phyloP scores from a whole-genome alignment of 2,888 invertebrate genomes.

The Drosophila paramelanica region DNA sequence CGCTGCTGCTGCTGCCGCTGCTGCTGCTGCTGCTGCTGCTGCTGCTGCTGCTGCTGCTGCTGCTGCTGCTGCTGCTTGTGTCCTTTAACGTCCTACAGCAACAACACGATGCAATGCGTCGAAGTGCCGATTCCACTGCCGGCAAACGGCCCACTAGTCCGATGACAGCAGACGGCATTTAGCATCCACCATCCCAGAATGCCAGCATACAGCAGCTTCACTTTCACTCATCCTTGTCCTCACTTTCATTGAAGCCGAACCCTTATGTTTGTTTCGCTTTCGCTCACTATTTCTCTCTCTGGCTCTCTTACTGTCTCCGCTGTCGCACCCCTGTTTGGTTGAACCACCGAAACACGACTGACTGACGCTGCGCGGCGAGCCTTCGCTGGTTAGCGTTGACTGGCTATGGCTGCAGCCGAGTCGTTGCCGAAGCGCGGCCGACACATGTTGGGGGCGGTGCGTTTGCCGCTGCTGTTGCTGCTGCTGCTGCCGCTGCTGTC shows the following conservation, averaged over 20 bases:
- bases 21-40: too few species aligned
- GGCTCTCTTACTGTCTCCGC: too few species aligned
- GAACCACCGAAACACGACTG: slow-evolving; percentile 84
- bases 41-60: slow-evolving; percentile 26
- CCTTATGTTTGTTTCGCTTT: too few species aligned
- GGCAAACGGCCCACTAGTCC: slow-evolving; percentile 82
- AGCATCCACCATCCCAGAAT: slow-evolving; percentile 22
- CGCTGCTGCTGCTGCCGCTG: too few species aligned
- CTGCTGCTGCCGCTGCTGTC: too few species aligned
- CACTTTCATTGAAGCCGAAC: too few species aligned
- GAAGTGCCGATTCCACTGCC: slow-evolving; percentile 61
- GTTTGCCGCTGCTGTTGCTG: too few species aligned
- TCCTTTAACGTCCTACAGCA: slow-evolving; percentile 78
- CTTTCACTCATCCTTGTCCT: slow-evolving; percentile 62
- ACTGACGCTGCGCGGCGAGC: slow-evolving; percentile 30
- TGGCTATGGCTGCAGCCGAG: slow-evolving; percentile 36
- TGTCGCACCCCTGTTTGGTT: slow-evolving; percentile 80
- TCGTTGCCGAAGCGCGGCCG: slow-evolving; percentile 33
- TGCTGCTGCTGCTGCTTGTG: slow-evolving; percentile 52
- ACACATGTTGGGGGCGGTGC: slow-evolving; percentile 33
- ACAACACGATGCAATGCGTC: slow-evolving; percentile 49
- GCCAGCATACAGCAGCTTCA: slow-evolving; percentile 43
- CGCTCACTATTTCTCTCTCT: too few species aligned
- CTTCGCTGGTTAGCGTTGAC: slow-evolving; percentile 26
- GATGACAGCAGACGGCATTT: slow-evolving; percentile 69